Percentiles rank a stretch among this genome's conserved stretches.
Conservation (phyloP, 2,797 vertebrate species). For the Lateolabrax maculatus region DNA sequence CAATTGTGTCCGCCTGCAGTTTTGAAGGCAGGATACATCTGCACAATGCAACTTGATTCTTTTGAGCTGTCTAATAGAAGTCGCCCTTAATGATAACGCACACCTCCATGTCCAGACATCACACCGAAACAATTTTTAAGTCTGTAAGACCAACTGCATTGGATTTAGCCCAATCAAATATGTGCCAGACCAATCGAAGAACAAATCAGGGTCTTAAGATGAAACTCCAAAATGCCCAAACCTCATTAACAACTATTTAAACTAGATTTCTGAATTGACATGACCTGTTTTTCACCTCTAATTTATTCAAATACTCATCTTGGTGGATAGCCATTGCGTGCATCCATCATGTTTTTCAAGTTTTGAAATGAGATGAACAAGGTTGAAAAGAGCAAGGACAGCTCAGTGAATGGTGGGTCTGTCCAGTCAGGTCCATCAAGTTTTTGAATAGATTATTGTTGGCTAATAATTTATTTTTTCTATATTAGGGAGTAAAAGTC, state of each 20-base stretch:
- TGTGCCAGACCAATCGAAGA: neutral
- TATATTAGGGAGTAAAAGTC: neutral
- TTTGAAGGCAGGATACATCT: neutral
- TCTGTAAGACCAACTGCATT: neutral
- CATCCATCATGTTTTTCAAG: neutral
- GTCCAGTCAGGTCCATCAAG: neutral
- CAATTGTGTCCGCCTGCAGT: neutral
- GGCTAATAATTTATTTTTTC: neutral
- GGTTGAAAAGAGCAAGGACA: neutral
- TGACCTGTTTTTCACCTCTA: neutral
- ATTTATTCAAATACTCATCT: neutral
- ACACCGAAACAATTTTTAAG: neutral
- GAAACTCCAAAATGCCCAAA: neutral
- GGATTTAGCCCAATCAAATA: neutral
- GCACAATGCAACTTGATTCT: neutral
- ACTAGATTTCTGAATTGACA: neutral
- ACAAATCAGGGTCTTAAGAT: neutral
- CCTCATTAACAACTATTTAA: neutral
- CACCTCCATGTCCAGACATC: neutral
- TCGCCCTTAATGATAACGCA: neutral
- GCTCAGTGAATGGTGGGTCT: neutral
- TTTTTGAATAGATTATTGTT: neutral
- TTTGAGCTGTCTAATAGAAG: neutral
- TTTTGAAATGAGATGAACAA: too few relatives aligned
- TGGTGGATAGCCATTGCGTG: neutral